These are phyloP conservation scores for Aphodius sticticus DNA, from an alignment of 2,888 invertebrate species.

Conservation along the genomic window DNA sequence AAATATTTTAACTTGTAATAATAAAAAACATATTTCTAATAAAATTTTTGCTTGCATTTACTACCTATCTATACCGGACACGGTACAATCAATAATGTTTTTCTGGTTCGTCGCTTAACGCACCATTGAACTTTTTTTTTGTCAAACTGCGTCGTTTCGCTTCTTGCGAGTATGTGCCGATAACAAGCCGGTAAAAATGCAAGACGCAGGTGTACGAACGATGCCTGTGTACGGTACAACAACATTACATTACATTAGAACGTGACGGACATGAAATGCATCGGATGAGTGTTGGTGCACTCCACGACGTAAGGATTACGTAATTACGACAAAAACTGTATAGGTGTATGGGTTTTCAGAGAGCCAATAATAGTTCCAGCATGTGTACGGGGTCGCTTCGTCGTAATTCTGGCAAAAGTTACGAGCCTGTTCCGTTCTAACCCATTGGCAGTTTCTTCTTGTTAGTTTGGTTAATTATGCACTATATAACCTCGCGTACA, in stretches of 20 bases:
- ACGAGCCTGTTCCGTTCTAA: slow-evolving; percentile 8
- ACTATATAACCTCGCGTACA: neutral
- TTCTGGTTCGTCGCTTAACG: no score
- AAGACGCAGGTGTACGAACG: slow-evolving; percentile 12
- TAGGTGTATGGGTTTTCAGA: neutral
- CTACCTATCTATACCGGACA: no score
- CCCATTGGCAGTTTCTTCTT: neutral
- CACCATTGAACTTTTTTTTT: no score
- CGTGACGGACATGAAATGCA: slow-evolving; percentile 22
- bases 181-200: slow-evolving; percentile 23
- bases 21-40: no score
- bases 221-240: slow-evolving; percentile 20
- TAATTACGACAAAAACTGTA: slow-evolving; percentile 15
- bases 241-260: slow-evolving; percentile 24
- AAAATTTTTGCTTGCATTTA: no score
- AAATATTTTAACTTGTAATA: no score
- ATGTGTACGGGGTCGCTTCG: neutral
- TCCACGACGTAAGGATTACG: slow-evolving; percentile 14
- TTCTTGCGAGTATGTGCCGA: neutral
- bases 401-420: slow-evolving; percentile 5
- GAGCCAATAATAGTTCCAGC: slow-evolving; percentile 15
- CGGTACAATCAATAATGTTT: no score
- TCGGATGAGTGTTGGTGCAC: slow-evolving; percentile 18
- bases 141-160: neutral
- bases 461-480: neutral